A percentile compares a stretch with the other conserved stretches of the same genome.
Evolutionary conservation across 2,888 invertebrate genomes (phyloP).

Genomic region (Chalcis sispes): DNA sequence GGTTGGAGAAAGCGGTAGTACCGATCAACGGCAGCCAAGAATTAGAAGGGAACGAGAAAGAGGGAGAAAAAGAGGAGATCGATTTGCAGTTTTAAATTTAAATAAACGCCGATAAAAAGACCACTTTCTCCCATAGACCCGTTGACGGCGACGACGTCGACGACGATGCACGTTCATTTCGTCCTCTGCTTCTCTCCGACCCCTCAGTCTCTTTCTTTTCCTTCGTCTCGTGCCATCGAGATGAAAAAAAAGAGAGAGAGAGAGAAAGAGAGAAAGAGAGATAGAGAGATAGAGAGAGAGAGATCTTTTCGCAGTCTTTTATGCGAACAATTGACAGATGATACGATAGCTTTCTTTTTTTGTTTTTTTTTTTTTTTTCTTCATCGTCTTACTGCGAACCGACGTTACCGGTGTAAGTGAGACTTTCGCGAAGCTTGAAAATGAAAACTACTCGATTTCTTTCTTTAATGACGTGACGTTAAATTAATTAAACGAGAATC

Average conservation of each 20-base stretch:
- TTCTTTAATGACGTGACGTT: no score
- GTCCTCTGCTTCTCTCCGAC: no score
- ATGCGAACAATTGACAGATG: constrained; percentile 21
- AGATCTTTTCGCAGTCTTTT: constrained; percentile 19
- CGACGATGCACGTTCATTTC: constrained; percentile 30
- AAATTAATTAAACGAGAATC: no score
- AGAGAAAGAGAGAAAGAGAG: no score
- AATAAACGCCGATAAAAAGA: constrained; percentile 69
- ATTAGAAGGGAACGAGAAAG: constrained; percentile 64
- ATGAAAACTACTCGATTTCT: no score
- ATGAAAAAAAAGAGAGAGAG: no score
- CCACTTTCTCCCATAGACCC: constrained; percentile 13
- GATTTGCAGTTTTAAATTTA: constrained; percentile 73
- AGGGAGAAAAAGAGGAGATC: constrained; percentile 64
- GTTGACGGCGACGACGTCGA: neutral
- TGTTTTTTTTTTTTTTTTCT: neutral
- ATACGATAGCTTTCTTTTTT: constrained; percentile 11
- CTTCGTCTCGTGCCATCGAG: neutral
- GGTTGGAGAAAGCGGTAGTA: neutral
- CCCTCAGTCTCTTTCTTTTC: no score
- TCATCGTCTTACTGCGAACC: no score
- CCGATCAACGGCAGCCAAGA: constrained; percentile 69
- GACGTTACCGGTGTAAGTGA: no score
- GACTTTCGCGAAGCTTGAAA: no score
- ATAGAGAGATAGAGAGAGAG: no score